Conservation (phyloP, 1,140 invertebrate species). For the Diachasmimorpha longicaudata region DNA sequence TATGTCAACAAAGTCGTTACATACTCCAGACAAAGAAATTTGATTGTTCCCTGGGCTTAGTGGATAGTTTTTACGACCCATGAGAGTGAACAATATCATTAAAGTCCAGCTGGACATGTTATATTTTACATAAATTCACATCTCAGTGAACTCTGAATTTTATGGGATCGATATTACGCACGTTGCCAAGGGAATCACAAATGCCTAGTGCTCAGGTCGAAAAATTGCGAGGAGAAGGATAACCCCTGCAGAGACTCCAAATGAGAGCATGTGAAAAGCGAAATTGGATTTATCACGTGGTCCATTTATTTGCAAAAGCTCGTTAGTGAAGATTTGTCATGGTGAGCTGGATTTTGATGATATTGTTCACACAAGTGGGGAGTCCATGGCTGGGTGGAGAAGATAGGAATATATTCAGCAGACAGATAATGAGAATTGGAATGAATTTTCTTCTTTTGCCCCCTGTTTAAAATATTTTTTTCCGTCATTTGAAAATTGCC, state of each 20-base stretch:
- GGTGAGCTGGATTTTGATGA: constrained; percentile 19
- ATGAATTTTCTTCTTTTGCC: neutral
- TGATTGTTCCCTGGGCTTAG: neutral
- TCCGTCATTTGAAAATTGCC: neutral
- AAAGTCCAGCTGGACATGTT: too few species aligned
- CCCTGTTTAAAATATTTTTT: too few species aligned
- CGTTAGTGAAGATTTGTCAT: constrained; percentile 22
- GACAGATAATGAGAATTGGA: too few species aligned
- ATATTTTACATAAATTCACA: too few species aligned
- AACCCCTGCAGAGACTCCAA: neutral
- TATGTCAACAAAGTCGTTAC: neutral
- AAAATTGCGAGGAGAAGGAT: too few species aligned
- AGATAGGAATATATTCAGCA: too few species aligned
- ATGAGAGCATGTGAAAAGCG: constrained; percentile 24
- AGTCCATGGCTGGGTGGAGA: neutral
- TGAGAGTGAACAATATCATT: neutral
- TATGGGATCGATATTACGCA: constrained; percentile 21
- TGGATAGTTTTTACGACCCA: neutral
- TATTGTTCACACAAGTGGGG: neutral
- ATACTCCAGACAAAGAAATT: neutral
- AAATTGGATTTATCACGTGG: constrained; percentile 34
- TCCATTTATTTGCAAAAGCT: constrained; percentile 25
- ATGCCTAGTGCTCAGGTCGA: too few species aligned
- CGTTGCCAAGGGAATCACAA: constrained; percentile 15
- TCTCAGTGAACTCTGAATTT: neutral